phyloP scores from a whole-genome alignment of 2,888 invertebrate species.

The Dryobota labecula region DNA sequence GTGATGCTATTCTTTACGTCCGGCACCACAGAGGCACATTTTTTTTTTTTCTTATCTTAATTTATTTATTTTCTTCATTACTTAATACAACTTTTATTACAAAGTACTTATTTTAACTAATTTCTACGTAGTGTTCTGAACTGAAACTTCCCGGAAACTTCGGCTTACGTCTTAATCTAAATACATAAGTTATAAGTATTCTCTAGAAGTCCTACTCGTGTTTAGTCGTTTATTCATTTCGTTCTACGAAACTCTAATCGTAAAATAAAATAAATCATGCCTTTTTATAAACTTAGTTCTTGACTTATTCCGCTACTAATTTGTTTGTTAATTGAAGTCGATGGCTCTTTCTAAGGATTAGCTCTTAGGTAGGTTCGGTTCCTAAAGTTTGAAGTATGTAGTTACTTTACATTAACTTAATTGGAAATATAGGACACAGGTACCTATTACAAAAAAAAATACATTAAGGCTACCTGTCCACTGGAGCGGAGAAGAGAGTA shows the following conservation, averaged over 20 bases:
- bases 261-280: background rate
- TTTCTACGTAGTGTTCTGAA: constrained; percentile 11
- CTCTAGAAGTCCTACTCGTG: constrained; percentile 17
- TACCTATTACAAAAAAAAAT: too few species aligned
- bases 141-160: constrained; percentile 16
- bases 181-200: constrained; percentile 40
- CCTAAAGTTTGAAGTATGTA: background rate
- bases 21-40: too few species aligned
- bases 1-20: too few species aligned
- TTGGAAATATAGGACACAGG: background rate
- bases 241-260: constrained; percentile 9
- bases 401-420: background rate
- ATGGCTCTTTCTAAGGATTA: background rate
- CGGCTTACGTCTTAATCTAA: constrained; percentile 21
- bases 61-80: background rate
- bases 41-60: background rate
- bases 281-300: background rate
- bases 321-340: background rate
- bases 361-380: background rate
- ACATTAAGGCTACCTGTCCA: too few species aligned
- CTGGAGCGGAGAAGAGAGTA: too few species aligned
- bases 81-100: background rate
- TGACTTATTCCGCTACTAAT: background rate
- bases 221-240: background rate
- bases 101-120: background rate